Percentiles rank a stretch among this genome's conserved stretches.
phyloP scores from a whole-genome alignment of 2,888 invertebrate species.

The Autographa pulchrina region DNA sequence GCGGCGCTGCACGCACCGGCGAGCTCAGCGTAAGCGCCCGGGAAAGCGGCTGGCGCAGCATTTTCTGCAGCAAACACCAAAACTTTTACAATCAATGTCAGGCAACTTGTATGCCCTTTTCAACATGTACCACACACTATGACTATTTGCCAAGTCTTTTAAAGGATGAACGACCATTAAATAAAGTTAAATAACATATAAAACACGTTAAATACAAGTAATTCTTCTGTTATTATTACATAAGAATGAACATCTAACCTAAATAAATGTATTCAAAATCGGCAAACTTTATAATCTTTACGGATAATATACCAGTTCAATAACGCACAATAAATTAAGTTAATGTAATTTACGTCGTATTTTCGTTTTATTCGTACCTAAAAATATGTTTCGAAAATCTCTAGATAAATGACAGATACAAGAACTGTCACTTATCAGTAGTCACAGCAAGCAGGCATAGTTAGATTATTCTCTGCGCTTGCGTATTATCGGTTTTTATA shows the following conservation, averaged over 20 bases:
- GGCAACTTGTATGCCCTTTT: constrained; percentile 28
- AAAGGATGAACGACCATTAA: neutral
- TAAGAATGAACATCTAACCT: constrained; percentile 86
- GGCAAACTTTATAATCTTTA: constrained; percentile 7
- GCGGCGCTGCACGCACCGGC: constrained; percentile 78
- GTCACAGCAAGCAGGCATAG: neutral
- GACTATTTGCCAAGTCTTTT: constrained; percentile 3
- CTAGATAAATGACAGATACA: constrained; percentile 67
- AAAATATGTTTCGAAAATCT: constrained; percentile 66
- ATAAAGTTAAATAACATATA: constrained; percentile 26
- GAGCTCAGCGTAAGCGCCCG: constrained; percentile 90
- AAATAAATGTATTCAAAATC: constrained; percentile 60
- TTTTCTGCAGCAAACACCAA: constrained; percentile 83
- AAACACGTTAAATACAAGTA: constrained; percentile 61
- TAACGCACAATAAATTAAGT: constrained; percentile 39
- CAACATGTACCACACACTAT: constrained; percentile 7
- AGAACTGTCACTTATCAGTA: constrained; percentile 63
- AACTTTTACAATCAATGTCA: constrained; percentile 54
- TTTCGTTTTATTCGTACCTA: constrained; percentile 72
- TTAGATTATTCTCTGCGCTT: neutral
- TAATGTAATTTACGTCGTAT: constrained; percentile 61
- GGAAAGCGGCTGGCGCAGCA: constrained; percentile 94
- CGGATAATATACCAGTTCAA: constrained; percentile 18
- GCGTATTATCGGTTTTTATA: constrained; percentile 34
- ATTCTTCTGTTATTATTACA: constrained; percentile 85